Evolutionary conservation across 2,113 vertebrate species (phyloP).

Genomic region (Tachysurus fulvidraco): DNA sequence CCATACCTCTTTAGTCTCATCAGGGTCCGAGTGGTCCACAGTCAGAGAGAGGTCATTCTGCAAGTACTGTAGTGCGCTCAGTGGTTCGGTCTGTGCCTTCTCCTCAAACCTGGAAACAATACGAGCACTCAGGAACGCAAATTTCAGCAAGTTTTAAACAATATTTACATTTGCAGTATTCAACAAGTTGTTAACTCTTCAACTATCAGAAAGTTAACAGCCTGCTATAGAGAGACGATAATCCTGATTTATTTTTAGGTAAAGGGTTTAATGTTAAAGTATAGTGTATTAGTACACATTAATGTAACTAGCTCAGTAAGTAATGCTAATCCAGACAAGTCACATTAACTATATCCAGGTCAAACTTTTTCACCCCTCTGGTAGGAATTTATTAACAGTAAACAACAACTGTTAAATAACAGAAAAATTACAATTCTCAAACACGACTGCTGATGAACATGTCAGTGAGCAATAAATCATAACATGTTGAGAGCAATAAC

Average conservation of each 20-base stretch:
- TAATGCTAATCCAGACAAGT: neutral
- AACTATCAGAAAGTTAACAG: neutral
- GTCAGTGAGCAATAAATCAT: neutral
- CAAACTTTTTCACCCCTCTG: neutral
- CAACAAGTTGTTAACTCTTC: neutral
- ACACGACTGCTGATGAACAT: neutral
- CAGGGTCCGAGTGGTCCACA: conserved; percentile 95
- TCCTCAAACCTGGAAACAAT: conserved; percentile 88
- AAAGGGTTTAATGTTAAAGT: neutral
- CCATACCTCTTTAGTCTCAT: conserved; percentile 87
- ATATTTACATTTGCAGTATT: neutral
- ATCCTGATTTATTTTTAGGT: neutral
- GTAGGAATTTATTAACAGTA: neutral
- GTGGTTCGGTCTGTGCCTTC: conserved; percentile 92
- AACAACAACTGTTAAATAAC: neutral
- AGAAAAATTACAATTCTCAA: neutral
- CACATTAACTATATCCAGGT: neutral
- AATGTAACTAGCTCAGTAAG: neutral
- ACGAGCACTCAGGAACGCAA: neutral
- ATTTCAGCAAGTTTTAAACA: neutral
- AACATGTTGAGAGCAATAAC: conserved; percentile 25
- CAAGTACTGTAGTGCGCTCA: conserved; percentile 94
- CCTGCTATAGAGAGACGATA: neutral
- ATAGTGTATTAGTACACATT: neutral
- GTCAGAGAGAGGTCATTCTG: conserved; percentile 96